Evolutionary conservation across 35 echinoderm and acorn worm genomes (phyloP), one percentile per base, ranked within the genome.

Genomic region (Amphiura filiformis): DNA sequence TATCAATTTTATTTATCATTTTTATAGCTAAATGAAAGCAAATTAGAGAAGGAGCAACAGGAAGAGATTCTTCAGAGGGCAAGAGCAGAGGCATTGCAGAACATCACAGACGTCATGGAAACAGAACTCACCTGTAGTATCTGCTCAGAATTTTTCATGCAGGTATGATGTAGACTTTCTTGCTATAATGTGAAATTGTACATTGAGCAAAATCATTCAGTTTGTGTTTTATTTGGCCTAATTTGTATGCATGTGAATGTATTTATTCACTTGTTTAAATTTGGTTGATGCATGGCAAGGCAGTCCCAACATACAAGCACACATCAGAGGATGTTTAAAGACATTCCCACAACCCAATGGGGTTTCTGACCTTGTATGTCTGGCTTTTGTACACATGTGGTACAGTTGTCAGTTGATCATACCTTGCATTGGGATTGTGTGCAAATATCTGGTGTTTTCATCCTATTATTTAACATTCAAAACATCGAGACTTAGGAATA

Each of bases 71-170:
- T 94, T 36, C 80, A 91, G 37, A 85, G 90, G 49, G 96, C 96
- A 1, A 94, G 92, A 36, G 77, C 91, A 36, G 88, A 94, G 44
- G 91, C 96, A 52, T 82, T 95, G 31, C 88, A 99, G 61, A 92
- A 95, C 65, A 89, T 99, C 40, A 90, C 96, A 5, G 81, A 93
- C 41, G 96, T 95, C 75, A 88, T 99, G 87, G 96, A 99, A 78
- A 92, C 80, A 82, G 96, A 99, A 81, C 81, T 99, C 15, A 93
- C 94, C 56, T 99, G 96, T 80, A 94, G 96, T 49, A 92, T 99
- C 38, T 99, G 96, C 78, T 81, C 93, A 9, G 96, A 99, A 76
- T 87, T 99, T 30, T 99, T 99, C 61, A 94, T 99, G 40, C 93
- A 99, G 96, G 96, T 99, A 87, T 36, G 41, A 4, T 47, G n/a